phyloP scores from a whole-genome alignment of 2,888 invertebrate genomes.

The Tipula vernalis region DNA sequence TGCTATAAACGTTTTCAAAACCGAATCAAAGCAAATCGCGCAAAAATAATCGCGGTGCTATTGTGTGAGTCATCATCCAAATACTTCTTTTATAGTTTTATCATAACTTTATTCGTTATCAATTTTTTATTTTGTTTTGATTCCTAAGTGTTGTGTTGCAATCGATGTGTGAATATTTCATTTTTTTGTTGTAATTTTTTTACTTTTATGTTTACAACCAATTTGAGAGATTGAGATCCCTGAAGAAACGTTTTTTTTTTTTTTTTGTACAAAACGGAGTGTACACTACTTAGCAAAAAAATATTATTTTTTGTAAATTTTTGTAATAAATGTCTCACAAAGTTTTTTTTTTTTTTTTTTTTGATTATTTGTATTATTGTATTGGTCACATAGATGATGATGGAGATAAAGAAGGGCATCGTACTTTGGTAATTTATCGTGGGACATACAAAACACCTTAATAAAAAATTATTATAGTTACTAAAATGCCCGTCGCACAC shows the following conservation, averaged over 20 bases:
- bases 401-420: neutral
- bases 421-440: neutral
- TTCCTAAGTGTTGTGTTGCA: neutral
- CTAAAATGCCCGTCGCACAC: neutral
- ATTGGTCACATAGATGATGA: neutral
- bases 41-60: neutral
- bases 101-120: slow-evolving; percentile 1
- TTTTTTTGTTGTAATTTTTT: neutral
- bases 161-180: neutral
- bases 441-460: neutral
- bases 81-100: neutral
- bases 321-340: neutral
- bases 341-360: neutral
- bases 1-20: neutral
- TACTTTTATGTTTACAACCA: neutral
- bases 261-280: neutral
- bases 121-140: neutral
- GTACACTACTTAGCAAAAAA: neutral
- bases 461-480: neutral
- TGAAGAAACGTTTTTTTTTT: neutral
- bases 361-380: neutral
- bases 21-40: neutral
- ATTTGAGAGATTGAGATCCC: neutral
- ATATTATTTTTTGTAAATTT: neutral
- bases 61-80: neutral